phyloP scores from a whole-genome alignment of 2,113 vertebrate species.

The Agapornis roseicollis region DNA sequence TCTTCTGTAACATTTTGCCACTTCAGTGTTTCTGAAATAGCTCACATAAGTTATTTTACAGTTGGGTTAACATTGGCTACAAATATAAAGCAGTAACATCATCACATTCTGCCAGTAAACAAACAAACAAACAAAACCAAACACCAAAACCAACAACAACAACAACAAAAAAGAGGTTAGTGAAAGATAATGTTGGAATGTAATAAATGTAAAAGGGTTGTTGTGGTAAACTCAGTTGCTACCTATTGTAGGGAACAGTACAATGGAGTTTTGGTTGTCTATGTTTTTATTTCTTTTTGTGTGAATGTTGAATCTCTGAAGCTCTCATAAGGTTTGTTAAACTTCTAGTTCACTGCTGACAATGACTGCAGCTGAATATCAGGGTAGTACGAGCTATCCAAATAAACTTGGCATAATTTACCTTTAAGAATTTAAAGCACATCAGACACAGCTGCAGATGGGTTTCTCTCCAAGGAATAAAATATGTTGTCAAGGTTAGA shows the following conservation, averaged over 20 bases:
- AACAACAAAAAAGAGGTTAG: background rate
- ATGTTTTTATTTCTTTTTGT: background rate
- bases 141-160: too few relatives aligned
- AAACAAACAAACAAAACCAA: background rate
- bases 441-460: background rate
- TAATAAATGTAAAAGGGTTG: background rate
- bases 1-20: background rate
- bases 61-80: conserved; percentile 27
- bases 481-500: background rate
- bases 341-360: background rate
- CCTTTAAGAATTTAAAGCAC: background rate
- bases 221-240: background rate
- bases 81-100: conserved; percentile 13
- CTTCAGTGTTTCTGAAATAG: conserved; percentile 51
- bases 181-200: background rate
- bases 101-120: background rate
- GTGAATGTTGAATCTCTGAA: background rate
- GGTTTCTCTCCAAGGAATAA: background rate
- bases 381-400: background rate
- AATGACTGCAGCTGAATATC: background rate
- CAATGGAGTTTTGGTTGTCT: background rate
- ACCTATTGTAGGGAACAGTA: background rate
- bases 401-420: background rate
- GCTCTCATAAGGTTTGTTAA: background rate
- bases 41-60: conserved; percentile 37